Evolutionary conservation across 2,888 invertebrate species (phyloP).

Genomic region (Eristalis arbustorum): DNA sequence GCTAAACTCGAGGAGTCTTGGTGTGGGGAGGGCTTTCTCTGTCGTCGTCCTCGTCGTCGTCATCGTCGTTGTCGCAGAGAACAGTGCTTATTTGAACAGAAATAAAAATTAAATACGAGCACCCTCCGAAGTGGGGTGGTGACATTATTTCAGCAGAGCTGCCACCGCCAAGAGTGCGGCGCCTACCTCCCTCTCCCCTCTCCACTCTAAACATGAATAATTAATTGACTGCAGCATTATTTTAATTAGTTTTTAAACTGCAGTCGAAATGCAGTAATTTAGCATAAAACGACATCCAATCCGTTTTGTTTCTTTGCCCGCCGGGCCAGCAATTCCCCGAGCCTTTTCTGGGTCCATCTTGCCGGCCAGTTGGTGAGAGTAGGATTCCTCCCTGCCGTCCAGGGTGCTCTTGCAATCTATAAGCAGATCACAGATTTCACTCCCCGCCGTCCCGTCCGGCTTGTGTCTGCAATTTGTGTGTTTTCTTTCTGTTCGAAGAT

Average conservation of each 20-base stretch:
- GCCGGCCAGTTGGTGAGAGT: neutral
- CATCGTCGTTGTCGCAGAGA: conserved; percentile 46
- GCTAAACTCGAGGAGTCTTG: neutral
- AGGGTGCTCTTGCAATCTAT: conserved; percentile 42
- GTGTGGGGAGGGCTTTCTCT: conserved; percentile 46
- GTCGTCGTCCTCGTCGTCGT: conserved; percentile 6
- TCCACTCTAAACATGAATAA: conserved; percentile 77
- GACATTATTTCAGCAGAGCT: conserved; percentile 3
- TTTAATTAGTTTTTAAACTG: conserved; percentile 81
- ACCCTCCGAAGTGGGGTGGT: conserved; percentile 35
- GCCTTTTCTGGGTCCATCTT: neutral
- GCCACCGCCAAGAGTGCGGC: neutral
- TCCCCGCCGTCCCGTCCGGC: neutral
- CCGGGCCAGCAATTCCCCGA: neutral
- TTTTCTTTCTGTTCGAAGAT: conserved; percentile 31
- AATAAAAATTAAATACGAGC: conserved; percentile 67
- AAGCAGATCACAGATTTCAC: conserved; percentile 54
- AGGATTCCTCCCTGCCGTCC: neutral
- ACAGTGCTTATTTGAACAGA: conserved; percentile 63
- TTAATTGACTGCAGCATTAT: conserved; percentile 81
- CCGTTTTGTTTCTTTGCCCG: conserved; percentile 4
- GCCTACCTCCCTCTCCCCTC: conserved; percentile 3
- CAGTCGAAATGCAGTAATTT: conserved; percentile 72
- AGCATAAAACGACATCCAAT: conserved; percentile 62
- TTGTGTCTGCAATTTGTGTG: conserved; percentile 30